Conservation (phyloP, 37 sponge, comb jelly and placozoan species). For the Oscarella lobularis region DNA sequence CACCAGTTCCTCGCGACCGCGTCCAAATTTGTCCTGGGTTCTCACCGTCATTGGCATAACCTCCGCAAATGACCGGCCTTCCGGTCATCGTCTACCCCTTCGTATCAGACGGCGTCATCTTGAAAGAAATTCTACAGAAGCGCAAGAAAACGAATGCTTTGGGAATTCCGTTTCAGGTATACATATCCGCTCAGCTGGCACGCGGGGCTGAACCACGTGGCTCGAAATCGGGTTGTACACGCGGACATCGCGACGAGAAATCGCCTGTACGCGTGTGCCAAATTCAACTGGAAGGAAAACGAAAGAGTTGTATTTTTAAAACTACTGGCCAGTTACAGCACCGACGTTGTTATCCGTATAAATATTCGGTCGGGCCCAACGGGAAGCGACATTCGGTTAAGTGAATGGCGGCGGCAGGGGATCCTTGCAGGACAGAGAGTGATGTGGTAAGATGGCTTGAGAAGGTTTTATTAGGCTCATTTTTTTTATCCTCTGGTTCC, state of each 20-base stretch:
- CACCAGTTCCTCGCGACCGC: background rate
- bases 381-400: slow-evolving; percentile 46
- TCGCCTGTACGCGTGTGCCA: slow-evolving; percentile 46
- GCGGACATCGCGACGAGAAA: slow-evolving; percentile 73
- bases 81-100: background rate
- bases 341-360: slow-evolving; percentile 53
- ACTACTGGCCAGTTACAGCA: slow-evolving; percentile 50
- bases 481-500: too few relatives aligned
- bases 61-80: background rate
- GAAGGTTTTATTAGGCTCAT: too few relatives aligned
- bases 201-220: slow-evolving; percentile 78
- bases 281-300: background rate
- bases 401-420: slow-evolving; percentile 58
- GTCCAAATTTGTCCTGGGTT: background rate
- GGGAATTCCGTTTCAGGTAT: slow-evolving; percentile 14
- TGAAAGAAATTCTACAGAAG: background rate
- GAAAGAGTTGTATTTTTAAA: slow-evolving; percentile 14
- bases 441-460: slow-evolving; percentile 80
- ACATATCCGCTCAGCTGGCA: slow-evolving; percentile 52
- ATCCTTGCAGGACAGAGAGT: slow-evolving; percentile 35
- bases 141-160: background rate
- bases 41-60: background rate
- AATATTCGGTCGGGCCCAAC: slow-evolving; percentile 11
- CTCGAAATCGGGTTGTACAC: slow-evolving; percentile 35
- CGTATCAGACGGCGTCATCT: background rate